Base-by-base conservation (phyloP, 2,888 invertebrate genomes). In the Napeogenes sylphis region DNA sequence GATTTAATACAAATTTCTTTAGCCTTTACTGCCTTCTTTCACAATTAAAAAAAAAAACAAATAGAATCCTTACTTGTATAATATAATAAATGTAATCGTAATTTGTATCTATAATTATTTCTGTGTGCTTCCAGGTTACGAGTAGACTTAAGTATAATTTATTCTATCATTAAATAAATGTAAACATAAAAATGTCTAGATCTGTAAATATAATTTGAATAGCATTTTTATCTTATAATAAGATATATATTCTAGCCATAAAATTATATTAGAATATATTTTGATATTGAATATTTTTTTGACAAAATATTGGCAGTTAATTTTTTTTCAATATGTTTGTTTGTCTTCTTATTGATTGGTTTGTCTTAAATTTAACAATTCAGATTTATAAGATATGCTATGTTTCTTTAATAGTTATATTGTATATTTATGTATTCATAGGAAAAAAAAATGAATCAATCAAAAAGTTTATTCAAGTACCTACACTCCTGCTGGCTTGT, bases 81-180 rank as follows among this genome's bases (percentile, higher is more conserved):
- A 21, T 56, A 51, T 63, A 58, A 32, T 59, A 63, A 68, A 62
- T 61, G 57, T 68, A 68, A 67, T 62, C 70, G 63, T 69, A 70
- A 66, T 68, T 68, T 82, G 75, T 81, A 79, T 79, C 71, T 63
- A 64, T 53, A 63, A 65, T 68, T 65, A 84, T 86, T 85, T 90
- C 84, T 86, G 86, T 90, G 90, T 89, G 90, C 90, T 90, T 90
- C 90, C 90, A 90, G 79, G 83, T 85, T 83, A 82, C 76, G 79
- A 74, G 76, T 88, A 87, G 81, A 70, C 58, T 60, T 83, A 85
- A 82, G 73, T 62, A 69, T 68, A 71, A 67, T 69, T 62, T 66
- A 63, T 67, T 58, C 65, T 62, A 71, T 68, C 60, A 65, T 68
- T 67, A 66, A 38, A 73, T 71, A 71, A 64, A 62, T 68, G 54